A percentile compares a stretch with the other conserved stretches of the same genome.
Conservation (phyloP, 2,888 invertebrate species). For the Boloria euphrosyne region DNA sequence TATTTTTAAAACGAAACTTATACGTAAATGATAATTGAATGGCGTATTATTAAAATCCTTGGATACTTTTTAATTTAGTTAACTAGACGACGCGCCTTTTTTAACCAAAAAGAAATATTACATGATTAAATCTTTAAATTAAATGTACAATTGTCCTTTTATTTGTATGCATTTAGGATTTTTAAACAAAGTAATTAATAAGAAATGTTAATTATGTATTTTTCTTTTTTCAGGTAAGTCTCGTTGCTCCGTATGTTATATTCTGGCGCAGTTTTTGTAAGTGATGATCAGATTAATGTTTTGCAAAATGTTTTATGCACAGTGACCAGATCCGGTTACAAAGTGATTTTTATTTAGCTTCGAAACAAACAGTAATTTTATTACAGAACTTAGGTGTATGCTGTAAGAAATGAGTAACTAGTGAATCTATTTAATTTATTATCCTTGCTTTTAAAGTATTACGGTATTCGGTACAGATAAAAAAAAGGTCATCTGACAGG, state of each 20-base stretch:
- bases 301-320: slow-evolving; percentile 30
- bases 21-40: too few species aligned
- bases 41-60: too few species aligned
- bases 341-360: slow-evolving; percentile 45
- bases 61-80: too few species aligned
- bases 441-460: too few species aligned
- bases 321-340: slow-evolving; percentile 42
- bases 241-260: slow-evolving; percentile 35
- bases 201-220: neutral
- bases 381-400: slow-evolving; percentile 35
- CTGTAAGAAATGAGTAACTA: neutral
- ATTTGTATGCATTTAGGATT: too few species aligned
- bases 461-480: too few species aligned
- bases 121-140: too few species aligned
- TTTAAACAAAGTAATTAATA: neutral
- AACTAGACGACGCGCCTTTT: too few species aligned
- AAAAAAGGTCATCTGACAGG: too few species aligned
- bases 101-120: too few species aligned
- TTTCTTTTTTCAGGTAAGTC: slow-evolving; percentile 48
- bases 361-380: slow-evolving; percentile 46
- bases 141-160: too few species aligned
- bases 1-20: too few species aligned
- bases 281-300: slow-evolving; percentile 41
- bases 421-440: neutral
- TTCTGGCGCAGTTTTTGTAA: slow-evolving; percentile 43